A percentile compares a stretch with the other conserved stretches of the same genome.
phyloP scores from a whole-genome alignment of 2,888 invertebrate genomes.

The Biston stratarius region DNA sequence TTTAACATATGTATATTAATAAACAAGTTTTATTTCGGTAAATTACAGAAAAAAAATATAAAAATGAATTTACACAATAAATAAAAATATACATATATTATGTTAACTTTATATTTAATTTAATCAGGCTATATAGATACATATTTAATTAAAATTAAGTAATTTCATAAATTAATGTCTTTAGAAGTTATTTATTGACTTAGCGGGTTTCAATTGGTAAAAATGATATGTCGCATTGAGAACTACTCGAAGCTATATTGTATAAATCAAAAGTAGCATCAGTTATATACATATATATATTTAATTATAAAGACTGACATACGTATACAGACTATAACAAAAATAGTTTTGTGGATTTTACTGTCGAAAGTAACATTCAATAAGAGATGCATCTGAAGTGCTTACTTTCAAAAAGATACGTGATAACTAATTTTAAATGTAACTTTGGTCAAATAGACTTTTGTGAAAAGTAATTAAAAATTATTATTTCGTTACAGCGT shows the following conservation, averaged over 20 bases:
- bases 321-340: no score
- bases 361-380: not conserved
- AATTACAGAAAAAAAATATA: conserved; percentile 77
- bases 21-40: conserved; percentile 85
- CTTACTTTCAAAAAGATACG: not conserved
- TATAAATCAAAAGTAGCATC: not conserved
- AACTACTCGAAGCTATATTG: not conserved
- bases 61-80: conserved; percentile 74
- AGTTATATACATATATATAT: not conserved
- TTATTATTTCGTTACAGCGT: conserved; percentile 27
- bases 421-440: not conserved
- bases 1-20: conserved; percentile 87
- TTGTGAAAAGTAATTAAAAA: not conserved
- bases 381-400: not conserved
- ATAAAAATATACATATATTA: conserved; percentile 44
- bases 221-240: conserved; percentile 21
- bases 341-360: not conserved
- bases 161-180: conserved; percentile 5
- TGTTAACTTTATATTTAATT: conserved; percentile 21
- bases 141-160: conserved; percentile 11
- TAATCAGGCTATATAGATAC: conserved; percentile 21
- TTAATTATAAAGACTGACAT: not conserved
- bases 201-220: conserved; percentile 3
- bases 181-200: conserved; percentile 25
- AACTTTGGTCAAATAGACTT: not conserved